These are phyloP conservation scores for Circaetus gallicus DNA, from an alignment of 2,113 vertebrate species.

Conservation along the genomic window DNA sequence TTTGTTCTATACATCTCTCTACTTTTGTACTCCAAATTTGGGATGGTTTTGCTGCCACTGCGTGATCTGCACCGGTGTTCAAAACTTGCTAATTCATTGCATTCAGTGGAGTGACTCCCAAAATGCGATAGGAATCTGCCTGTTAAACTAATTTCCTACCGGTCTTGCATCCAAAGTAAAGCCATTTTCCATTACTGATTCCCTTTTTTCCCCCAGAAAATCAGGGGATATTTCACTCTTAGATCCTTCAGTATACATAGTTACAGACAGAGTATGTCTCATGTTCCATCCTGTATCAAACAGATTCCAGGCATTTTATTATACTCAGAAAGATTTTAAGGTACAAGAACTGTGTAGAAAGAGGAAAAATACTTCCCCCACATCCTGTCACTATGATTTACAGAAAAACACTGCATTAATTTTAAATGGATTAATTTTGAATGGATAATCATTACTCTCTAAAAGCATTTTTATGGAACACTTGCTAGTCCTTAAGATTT, in stretches of 20 bases:
- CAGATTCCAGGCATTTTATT: background rate
- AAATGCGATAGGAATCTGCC: background rate
- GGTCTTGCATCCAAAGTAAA: background rate
- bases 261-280: background rate
- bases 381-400: background rate
- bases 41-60: background rate
- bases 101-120: background rate
- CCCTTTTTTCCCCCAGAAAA: background rate
- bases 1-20: background rate
- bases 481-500: background rate
- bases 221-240: background rate
- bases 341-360: background rate
- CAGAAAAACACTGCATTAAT: background rate
- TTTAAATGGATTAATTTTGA: background rate
- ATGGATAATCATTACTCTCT: background rate
- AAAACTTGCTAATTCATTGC: background rate
- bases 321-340: background rate
- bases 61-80: background rate
- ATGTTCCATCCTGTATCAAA: background rate
- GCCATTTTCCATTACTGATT: background rate
- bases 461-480: background rate
- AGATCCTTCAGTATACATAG: background rate
- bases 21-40: background rate
- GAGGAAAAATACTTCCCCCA: background rate
- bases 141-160: slow-evolving; percentile 1